These are phyloP conservation scores for Galago senegalensis DNA, from an alignment of 2,797 vertebrate species.

Conservation along the genomic window DNA sequence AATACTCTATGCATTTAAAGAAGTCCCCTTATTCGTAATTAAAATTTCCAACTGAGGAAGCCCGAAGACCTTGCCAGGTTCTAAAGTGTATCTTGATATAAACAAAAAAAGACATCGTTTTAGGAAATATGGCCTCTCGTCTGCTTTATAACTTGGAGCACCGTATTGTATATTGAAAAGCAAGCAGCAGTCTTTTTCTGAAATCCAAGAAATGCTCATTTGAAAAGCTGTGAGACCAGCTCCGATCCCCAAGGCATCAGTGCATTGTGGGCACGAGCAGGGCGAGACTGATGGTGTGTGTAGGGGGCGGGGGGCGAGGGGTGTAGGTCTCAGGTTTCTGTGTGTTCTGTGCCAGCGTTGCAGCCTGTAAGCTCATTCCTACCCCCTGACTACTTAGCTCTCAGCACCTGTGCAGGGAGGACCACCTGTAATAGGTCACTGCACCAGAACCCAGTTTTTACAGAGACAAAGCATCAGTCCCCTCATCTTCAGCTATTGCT, in stretches of 20 bases:
- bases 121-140: neutral
- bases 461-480: neutral
- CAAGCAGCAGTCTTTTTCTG: neutral
- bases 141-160: conserved; percentile 9
- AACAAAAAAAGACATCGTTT: neutral
- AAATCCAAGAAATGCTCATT: neutral
- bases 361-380: neutral
- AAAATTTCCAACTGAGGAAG: neutral
- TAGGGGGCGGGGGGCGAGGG: neutral
- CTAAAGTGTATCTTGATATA: neutral
- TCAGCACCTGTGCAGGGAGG: neutral
- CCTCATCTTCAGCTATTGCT: neutral
- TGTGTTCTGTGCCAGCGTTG: neutral
- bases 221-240: neutral
- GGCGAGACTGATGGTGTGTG: neutral
- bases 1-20: neutral
- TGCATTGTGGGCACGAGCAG: neutral
- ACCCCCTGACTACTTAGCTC: neutral
- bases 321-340: neutral
- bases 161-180: neutral
- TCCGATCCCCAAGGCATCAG: neutral
- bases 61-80: neutral
- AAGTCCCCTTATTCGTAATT: neutral
- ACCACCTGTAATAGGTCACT: neutral
- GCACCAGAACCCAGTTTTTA: neutral